These are phyloP conservation scores for Taeniopygia guttata DNA, from an alignment of 2,797 vertebrate species.

Conservation along the genomic window DNA sequence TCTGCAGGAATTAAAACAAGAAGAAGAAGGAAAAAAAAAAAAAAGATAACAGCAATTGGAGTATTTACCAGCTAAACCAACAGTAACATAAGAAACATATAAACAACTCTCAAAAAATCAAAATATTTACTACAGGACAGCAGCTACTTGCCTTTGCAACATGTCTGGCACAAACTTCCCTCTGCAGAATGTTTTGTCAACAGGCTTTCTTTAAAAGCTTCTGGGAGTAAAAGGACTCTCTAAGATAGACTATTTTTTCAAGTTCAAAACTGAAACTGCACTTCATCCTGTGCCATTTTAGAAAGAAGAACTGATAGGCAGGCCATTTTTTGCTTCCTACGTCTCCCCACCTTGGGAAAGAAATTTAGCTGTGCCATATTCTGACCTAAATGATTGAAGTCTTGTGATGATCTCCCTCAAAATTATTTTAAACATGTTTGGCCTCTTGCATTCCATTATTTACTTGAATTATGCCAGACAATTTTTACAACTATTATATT, in stretches of 20 bases:
- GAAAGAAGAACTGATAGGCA: neutral
- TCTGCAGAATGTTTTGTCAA: neutral
- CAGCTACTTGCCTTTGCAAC: neutral
- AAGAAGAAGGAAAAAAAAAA: too few relatives aligned
- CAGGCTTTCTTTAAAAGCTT: neutral
- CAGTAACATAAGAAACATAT: conserved; percentile 11
- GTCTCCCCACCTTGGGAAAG: neutral
- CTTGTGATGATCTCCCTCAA: neutral
- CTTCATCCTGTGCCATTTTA: neutral
- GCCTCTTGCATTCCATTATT: neutral
- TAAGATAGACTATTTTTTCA: neutral
- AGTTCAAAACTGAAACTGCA: neutral
- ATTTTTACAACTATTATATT: neutral
- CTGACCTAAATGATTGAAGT: neutral
- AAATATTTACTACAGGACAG: neutral
- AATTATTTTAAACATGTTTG: neutral
- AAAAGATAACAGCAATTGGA: neutral
- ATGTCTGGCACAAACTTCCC: neutral
- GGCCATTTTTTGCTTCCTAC: neutral
- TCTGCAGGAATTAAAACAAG: neutral
- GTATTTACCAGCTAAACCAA: conserved; percentile 17
- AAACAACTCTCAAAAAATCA: neutral
- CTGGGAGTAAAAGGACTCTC: neutral
- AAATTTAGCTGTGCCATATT: neutral
- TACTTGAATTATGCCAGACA: neutral